Base-by-base conservation (phyloP, 1,140 invertebrate species). In the Panulirus ornatus region DNA sequence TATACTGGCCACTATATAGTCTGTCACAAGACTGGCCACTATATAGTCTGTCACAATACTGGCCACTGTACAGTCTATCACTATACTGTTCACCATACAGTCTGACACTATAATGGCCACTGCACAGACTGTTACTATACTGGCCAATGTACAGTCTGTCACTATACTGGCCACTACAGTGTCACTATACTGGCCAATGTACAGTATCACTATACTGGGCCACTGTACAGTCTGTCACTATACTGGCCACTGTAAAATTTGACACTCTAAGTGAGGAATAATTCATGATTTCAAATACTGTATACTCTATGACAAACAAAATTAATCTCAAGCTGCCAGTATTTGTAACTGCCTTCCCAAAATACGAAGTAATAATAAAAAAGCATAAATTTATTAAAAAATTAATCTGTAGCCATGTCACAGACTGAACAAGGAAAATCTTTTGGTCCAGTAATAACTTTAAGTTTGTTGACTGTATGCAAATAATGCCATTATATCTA, bases 351-450 rank as follows among this genome's bases (percentile, higher is more conserved):
- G 58, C n/a, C 8, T 66, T 66, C 8, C 5, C 44, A 47, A 66
- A 30, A 66, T 30, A 58, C 16, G 9, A 58, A 58, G 54, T 19
- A 58, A 27, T 30, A 66, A 0, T 30, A 66, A 63, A 66, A 66
- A 66, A 30, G 5, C 3, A 30, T 9, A 27, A 27, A 66, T 27
- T 11, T 19, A 66, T 66, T 66, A 66, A n/a, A 66, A n/a, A 66
- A 66, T 66, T n/a, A 66, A 66, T 30, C 30, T 6, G 11, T 27
- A 66, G n/a, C 58, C 11, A 30, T 66, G 27, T 66, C 58, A 66
- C 58, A 66, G 58, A 66, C 58, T 66, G 58, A 66, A 66, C 58
- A 66, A 66, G n/a, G 27, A 30, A 66, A 30, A 66, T 66, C 58
- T 5, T 30, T 30, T 27, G 22, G 27, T 66, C 58, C 58, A 66